Percentiles rank a stretch among this genome's conserved stretches.
Evolutionary conservation across 2,113 vertebrate species (phyloP).

Genomic region (Nothocercus nigrocapillus): DNA sequence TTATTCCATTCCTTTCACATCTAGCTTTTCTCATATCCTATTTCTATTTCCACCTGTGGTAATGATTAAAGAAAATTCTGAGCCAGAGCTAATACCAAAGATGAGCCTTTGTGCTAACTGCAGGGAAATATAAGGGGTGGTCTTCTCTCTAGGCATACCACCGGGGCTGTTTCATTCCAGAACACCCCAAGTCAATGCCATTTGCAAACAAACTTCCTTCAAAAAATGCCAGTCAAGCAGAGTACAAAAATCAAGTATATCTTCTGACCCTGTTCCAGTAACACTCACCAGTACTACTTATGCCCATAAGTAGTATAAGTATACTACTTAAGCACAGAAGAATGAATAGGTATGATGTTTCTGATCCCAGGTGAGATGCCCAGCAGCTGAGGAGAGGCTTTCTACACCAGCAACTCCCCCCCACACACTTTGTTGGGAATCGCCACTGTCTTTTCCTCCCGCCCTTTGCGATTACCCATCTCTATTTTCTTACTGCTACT

Average conservation of each 20-base stretch:
- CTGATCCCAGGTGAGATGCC: not conserved
- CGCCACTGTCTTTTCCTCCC: fast-evolving
- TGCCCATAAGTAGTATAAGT: too few relatives aligned
- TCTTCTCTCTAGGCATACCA: not conserved
- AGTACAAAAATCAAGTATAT: not conserved
- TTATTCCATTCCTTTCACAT: not conserved
- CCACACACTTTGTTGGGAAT: not conserved
- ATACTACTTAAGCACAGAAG: not conserved
- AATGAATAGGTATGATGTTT: not conserved
- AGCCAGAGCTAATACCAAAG: not conserved
- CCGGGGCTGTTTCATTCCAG: not conserved
- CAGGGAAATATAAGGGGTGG: not conserved
- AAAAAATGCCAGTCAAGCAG: not conserved
- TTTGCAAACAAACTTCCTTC: not conserved
- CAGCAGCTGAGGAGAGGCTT: not conserved
- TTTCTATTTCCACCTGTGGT: not conserved
- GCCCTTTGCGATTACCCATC: not conserved
- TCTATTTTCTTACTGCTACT: not conserved
- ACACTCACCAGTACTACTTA: not conserved
- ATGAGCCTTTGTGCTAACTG: not conserved
- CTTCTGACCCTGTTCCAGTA: not conserved
- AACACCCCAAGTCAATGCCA: not conserved
- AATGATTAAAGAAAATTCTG: not conserved
- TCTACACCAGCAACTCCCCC: not conserved
- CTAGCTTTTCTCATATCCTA: not conserved